phyloP scores from a whole-genome alignment of 2,888 invertebrate genomes.

The Cordilura impudica region DNA sequence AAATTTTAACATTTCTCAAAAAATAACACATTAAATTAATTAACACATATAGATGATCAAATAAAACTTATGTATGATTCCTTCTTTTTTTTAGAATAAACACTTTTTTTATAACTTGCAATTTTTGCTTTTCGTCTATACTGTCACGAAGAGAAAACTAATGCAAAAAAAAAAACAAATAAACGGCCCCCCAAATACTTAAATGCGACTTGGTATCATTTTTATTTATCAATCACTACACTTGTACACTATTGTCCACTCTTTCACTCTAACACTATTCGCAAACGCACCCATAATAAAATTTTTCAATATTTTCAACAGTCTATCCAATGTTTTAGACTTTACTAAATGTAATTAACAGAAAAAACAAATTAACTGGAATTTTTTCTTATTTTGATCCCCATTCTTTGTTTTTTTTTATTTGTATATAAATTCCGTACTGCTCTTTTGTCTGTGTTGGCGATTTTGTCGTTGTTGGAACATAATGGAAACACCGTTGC shows the following conservation, averaged over 20 bases:
- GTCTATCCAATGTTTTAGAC: constrained; percentile 47
- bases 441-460: constrained; percentile 3
- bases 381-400: constrained; percentile 11
- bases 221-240: constrained; percentile 9
- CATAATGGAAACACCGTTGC: background rate
- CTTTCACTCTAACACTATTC: constrained; percentile 23
- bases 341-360: constrained; percentile 58
- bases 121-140: constrained; percentile 11
- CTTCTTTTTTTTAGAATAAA: background rate
- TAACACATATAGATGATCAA: background rate
- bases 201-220: constrained; percentile 49
- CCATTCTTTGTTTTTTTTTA: constrained; percentile 4
- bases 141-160: constrained; percentile 36
- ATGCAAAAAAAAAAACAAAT: constrained; percentile 37
- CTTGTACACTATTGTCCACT: background rate
- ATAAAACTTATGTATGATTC: background rate
- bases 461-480: constrained; percentile 2
- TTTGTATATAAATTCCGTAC: constrained; percentile 14
- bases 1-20: too few relatives aligned
- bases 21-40: background rate
- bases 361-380: constrained; percentile 42
- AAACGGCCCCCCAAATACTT: constrained; percentile 5
- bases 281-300: constrained; percentile 60
- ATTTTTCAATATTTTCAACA: constrained; percentile 8
- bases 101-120: background rate